Conservation (phyloP, 2,113 vertebrate genomes). For the Urocynchramus pylzowi region DNA sequence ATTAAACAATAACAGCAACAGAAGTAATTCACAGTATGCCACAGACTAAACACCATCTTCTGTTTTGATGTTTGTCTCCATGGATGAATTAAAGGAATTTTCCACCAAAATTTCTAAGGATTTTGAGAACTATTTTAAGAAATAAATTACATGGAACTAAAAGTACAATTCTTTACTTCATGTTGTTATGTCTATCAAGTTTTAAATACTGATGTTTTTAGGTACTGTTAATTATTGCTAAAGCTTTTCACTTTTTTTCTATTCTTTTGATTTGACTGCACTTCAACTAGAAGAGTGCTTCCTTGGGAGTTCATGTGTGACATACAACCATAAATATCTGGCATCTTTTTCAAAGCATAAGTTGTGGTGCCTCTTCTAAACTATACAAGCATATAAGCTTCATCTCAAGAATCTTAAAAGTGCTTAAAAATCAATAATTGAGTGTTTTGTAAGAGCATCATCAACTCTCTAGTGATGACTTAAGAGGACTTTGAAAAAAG, state of each 20-base stretch:
- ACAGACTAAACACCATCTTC: background rate
- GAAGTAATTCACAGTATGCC: background rate
- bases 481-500: slow-evolving; percentile 65
- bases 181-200: background rate
- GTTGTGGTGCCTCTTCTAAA: slow-evolving; percentile 20
- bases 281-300: slow-evolving; percentile 34
- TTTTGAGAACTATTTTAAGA: background rate
- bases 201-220: background rate
- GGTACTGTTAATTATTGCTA: background rate
- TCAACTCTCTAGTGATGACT: slow-evolving; percentile 44
- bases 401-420: slow-evolving; percentile 48
- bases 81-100: background rate
- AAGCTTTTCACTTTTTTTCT: background rate
- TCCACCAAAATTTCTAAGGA: background rate
- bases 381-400: slow-evolving; percentile 33
- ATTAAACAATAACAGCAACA: background rate
- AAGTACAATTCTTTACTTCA: background rate
- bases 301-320: slow-evolving; percentile 41
- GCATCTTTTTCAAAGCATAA: slow-evolving; percentile 18
- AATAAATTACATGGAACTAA: background rate
- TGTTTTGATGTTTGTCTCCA: background rate
- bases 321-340: slow-evolving; percentile 48
- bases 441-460: slow-evolving; percentile 62
- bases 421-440: slow-evolving; percentile 65
- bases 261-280: slow-evolving; percentile 44